These are phyloP conservation scores for Rallus crepitans DNA, from an alignment of 2,797 vertebrate species.

Conservation along the genomic window DNA sequence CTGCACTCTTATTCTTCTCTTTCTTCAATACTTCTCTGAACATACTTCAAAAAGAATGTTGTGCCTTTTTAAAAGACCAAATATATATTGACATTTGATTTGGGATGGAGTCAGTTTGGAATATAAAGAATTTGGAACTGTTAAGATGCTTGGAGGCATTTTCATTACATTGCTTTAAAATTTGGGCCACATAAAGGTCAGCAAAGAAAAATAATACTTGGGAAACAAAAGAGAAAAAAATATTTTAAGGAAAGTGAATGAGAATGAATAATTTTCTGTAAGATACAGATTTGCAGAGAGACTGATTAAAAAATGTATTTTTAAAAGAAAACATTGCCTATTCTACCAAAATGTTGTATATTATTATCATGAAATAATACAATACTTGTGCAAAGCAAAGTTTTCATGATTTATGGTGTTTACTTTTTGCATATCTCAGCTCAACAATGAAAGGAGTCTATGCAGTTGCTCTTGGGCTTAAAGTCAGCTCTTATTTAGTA, in stretches of 20 bases:
- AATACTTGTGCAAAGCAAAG: slow-evolving; percentile 16
- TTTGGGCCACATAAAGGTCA: slow-evolving; percentile 37
- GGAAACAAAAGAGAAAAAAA: neutral
- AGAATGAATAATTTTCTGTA: slow-evolving; percentile 8
- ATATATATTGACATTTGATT: slow-evolving; percentile 63
- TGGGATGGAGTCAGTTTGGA: slow-evolving; percentile 12
- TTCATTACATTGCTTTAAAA: slow-evolving; percentile 38
- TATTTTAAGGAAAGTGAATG: neutral
- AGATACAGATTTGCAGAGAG: neutral
- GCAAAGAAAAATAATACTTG: slow-evolving; percentile 11
- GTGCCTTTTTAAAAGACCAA: slow-evolving; percentile 22
- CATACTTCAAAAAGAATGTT: neutral
- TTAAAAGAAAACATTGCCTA: neutral
- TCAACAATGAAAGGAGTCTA: slow-evolving; percentile 14
- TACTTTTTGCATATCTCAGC: slow-evolving; percentile 53
- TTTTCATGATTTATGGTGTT: slow-evolving; percentile 61
- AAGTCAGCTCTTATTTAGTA: slow-evolving; percentile 62
- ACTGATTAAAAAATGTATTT: neutral
- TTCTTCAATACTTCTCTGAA: neutral
- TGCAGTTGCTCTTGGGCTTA: slow-evolving; percentile 20
- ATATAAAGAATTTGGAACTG: slow-evolving; percentile 47
- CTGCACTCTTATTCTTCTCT: neutral
- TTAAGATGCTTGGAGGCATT: slow-evolving; percentile 47
- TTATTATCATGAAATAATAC: slow-evolving; percentile 4
- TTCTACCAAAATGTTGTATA: neutral